Evolutionary conservation across 2,888 invertebrate species (phyloP), one percentile per base, ranked within the genome.

Genomic region (Halictus quadricinctus): DNA sequence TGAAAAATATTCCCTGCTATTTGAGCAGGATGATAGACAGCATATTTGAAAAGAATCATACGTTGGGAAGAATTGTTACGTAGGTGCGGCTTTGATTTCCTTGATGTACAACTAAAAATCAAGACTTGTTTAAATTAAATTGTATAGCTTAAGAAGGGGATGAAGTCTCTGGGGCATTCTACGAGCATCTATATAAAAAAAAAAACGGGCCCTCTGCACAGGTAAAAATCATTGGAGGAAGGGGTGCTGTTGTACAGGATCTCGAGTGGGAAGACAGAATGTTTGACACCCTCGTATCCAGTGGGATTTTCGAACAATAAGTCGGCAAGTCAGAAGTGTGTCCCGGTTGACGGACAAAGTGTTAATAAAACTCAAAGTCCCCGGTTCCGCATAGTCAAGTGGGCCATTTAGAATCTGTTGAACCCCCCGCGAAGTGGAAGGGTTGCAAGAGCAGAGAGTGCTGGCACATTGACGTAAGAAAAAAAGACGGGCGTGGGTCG

Each of bases 331-430:
- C 8, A n/a, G 41, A 43, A 50, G 29, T 50, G 48, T 29, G 25
- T 29, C 10, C 25, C 25, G 29, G 74, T 41, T 41, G 74, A 50
- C 58, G 74, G 54, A 74, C 64, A 25, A 48, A 78, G 64, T 29
- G 80, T 79, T 43, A 43, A 72, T 72, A 50, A 72, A 72, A 36
- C 60, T 54, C n/a, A 36, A 58, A 29, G 43, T 60, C 46, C 21
- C 36, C 46, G 46, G 15, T n/a, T 25, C n/a, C n/a, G 48, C 25
- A 29, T 15, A 25, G 50, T 70, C 46, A 48, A 46, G 60, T 36
- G 64, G 25, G 43, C 81, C 80, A 74, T 72, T 80, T 58, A 69
- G 58, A 80, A 80, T 48, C 74, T 21, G 58, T 74, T 80, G 4
- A 66, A 54, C 58, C 43, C 50, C 41, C 15, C 6, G 48, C 43